These are phyloP conservation scores for Chesias legatella DNA, from an alignment of 2,888 invertebrate species.

Conservation along the genomic window DNA sequence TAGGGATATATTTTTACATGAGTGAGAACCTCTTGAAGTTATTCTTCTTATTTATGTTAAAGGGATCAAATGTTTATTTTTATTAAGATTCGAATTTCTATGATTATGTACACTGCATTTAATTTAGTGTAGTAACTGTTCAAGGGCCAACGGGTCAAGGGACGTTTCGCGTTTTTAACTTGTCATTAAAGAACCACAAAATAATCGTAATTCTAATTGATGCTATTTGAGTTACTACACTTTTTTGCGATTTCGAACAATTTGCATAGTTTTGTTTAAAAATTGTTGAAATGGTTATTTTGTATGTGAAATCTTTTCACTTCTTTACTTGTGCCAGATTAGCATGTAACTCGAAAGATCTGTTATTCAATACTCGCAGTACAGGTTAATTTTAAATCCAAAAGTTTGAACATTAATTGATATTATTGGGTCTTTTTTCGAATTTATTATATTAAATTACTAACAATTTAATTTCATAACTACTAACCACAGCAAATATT, in stretches of 20 bases:
- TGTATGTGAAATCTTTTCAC: too few relatives aligned
- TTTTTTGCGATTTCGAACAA: too few relatives aligned
- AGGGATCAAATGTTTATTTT: constrained; percentile 6
- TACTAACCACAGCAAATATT: neutral
- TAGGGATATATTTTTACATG: constrained; percentile 3
- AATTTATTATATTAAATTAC: constrained; percentile 7
- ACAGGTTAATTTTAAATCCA: constrained; percentile 8
- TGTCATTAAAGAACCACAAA: too few relatives aligned
- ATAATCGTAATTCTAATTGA: too few relatives aligned
- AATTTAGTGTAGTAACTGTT: too few relatives aligned
- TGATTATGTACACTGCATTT: neutral
- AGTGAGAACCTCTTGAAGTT: neutral
- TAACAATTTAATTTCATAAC: constrained; percentile 1
- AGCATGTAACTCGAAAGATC: constrained; percentile 30
- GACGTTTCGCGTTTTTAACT: too few relatives aligned
- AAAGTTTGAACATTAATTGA: constrained; percentile 9
- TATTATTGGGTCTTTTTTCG: constrained; percentile 4
- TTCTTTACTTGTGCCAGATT: constrained; percentile 40
- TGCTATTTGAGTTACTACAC: too few relatives aligned
- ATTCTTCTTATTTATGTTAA: constrained; percentile 1
- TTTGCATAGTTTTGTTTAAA: too few relatives aligned
- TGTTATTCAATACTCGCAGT: constrained; percentile 23
- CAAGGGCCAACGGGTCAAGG: too few relatives aligned
- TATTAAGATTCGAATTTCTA: constrained; percentile 10
- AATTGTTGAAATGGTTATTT: too few relatives aligned